phyloP scores from a whole-genome alignment of 2,797 vertebrate species.

The Crypturellus tataupa region DNA sequence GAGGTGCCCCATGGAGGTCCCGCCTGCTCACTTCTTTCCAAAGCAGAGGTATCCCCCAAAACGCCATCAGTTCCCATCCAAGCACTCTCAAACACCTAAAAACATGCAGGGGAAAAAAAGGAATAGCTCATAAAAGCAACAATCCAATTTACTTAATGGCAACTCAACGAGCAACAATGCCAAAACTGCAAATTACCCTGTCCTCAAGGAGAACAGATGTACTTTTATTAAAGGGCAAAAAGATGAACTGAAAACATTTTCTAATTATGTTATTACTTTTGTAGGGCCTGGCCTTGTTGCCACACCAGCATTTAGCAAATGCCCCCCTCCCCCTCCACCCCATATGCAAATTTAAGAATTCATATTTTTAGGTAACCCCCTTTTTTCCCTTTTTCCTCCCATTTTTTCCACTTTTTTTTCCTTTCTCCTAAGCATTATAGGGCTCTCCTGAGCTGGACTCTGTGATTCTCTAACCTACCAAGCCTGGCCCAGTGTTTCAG shows the following conservation, averaged over 20 bases:
- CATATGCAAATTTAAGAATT: neutral
- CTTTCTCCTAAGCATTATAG: neutral
- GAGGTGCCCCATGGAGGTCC: no score
- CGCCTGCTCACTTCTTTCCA: no score
- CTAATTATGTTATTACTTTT: neutral
- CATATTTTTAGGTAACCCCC: neutral
- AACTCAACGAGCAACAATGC: neutral
- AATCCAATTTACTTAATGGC: neutral
- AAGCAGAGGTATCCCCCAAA: no score
- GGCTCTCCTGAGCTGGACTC: neutral
- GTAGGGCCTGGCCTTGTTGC: neutral
- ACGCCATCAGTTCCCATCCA: no score
- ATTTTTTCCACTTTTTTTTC: neutral
- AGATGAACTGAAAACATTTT: neutral
- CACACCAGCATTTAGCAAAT: neutral
- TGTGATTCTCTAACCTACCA: neutral
- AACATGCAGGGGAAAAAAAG: neutral
- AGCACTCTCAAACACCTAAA: neutral
- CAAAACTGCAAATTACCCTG: neutral
- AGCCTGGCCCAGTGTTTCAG: neutral
- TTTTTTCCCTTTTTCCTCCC: neutral
- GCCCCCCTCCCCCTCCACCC: rapidly evolving
- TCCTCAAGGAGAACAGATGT: neutral
- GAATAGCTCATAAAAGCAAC: neutral
- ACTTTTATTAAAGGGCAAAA: neutral